Evolutionary conservation across 1,140 invertebrate species (phyloP), one percentile per base, ranked within the genome.

Genomic region (Habropoda laboriosa): DNA sequence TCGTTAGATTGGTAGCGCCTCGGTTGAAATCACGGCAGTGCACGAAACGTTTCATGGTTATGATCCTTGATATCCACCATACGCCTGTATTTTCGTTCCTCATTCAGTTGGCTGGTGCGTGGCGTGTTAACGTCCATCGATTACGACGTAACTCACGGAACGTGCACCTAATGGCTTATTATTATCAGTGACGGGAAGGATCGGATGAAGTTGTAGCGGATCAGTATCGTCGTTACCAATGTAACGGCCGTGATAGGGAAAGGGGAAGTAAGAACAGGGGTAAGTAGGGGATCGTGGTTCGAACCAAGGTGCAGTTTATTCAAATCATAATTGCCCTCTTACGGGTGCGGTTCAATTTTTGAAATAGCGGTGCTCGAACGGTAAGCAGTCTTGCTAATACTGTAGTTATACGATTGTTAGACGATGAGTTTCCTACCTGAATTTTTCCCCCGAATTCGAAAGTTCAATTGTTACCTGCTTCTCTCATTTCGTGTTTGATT

Each of bases 11-110:
- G 63, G 42, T 21, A 66, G 47, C 27, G 42, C 63, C 27, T 66
- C 63, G 8, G 27, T 3, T 45, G 40, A 30, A 45, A 66, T 30
- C 63, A 66, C 27, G 40, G 27, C 42, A 18, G 10, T 45, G 30
- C 63, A 66, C 63, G 63, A 66, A 66, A 66, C 40, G 8, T 66
- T 64, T 30, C 63, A 45, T 66, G 40, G 63, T 66, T 47, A 66
- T 66, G 40, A 45, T 66, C 63, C 27, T 47, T 66, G 63, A 66
- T 66, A 47, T 45, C 40, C 63, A 66, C 40, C 63, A 27, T 45
- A 35, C 18, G 40, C 40, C 24, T 12, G 63, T 47, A 66, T 47
- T 47, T 66, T 66, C 63, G 40, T 66, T 66, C 27, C 27, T 32
- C 42, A 13, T 47, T 66, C 63, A 5, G 63, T 12, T 30, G 55